Conservation (phyloP, 2,113 vertebrate genomes). For the Sinosuthora webbiana region DNA sequence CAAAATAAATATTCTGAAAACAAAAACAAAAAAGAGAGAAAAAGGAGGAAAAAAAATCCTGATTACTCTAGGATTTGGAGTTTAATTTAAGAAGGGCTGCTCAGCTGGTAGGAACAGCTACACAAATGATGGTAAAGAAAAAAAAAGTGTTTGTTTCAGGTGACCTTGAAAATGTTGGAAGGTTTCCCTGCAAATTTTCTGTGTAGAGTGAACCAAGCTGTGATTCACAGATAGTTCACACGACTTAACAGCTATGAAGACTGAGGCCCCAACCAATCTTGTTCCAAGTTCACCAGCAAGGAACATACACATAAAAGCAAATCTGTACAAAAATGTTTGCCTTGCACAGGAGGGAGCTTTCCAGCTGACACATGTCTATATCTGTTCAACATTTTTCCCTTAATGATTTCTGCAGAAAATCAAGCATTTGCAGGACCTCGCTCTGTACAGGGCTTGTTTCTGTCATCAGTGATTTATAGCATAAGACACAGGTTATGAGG, state of each 20-base stretch:
- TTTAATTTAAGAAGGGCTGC: not conserved
- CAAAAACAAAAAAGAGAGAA: not conserved
- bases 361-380: not conserved
- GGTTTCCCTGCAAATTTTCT: not conserved
- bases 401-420: not conserved
- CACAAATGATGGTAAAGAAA: not conserved
- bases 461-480: not conserved
- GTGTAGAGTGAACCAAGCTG: not conserved
- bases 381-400: not conserved
- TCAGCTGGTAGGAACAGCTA: not conserved
- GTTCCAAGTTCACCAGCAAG: not conserved
- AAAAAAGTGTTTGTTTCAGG: not conserved
- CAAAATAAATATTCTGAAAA: not conserved
- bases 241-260: not conserved
- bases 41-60: not conserved
- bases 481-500: not conserved
- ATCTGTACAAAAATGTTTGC: not conserved
- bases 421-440: not conserved
- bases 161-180: not conserved
- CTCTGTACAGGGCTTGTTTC: not conserved
- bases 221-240: not conserved
- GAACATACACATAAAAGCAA: not conserved
- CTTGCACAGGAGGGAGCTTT: not conserved
- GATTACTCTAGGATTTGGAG: not conserved
- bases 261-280: not conserved